These are phyloP conservation scores for Theocolax elegans DNA, from an alignment of 1,140 invertebrate genomes.

Conservation along the genomic window DNA sequence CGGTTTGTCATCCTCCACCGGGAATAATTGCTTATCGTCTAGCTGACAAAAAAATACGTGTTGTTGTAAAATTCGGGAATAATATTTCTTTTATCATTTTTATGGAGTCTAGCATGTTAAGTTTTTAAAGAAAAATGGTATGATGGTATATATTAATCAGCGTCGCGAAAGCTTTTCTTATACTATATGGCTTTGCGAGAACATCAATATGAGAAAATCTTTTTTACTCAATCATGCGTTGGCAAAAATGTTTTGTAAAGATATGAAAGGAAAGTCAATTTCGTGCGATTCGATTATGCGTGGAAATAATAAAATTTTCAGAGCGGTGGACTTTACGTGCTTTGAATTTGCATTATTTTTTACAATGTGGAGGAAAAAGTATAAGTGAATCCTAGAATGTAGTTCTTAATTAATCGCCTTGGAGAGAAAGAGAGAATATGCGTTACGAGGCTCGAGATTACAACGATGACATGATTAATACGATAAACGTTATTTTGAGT, in stretches of 20 bases:
- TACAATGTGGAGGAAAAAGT: conserved; percentile 33
- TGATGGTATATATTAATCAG: conserved; percentile 1
- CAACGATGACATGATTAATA: conserved; percentile 28
- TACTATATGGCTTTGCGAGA: no score
- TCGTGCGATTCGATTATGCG: conserved; percentile 13
- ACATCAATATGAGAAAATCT: no score
- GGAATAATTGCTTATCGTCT: conserved; percentile 36
- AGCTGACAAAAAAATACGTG: conserved; percentile 25
- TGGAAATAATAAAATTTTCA: conserved; percentile 27
- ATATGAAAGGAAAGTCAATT: conserved; percentile 21
- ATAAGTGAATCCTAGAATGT: conserved; percentile 26
- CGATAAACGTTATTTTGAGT: conserved; percentile 32
- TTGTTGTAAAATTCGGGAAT: conserved; percentile 40
- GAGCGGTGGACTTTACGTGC: conserved; percentile 20
- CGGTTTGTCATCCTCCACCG: conserved; percentile 2
- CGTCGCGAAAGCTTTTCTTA: conserved; percentile 26
- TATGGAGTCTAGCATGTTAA: conserved; percentile 18
- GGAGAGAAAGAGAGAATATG: no score
- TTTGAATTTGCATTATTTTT: conserved; percentile 46
- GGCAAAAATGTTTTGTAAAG: conserved; percentile 20
- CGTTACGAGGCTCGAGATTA: conserved; percentile 14
- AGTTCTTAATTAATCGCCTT: conserved; percentile 34
- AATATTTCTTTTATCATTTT: conserved; percentile 37
- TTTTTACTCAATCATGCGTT: conserved; percentile 35
- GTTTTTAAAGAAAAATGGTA: conserved; percentile 27